Conservation (phyloP, 2,113 vertebrate genomes). For the Lepisosteus oculatus region DNA sequence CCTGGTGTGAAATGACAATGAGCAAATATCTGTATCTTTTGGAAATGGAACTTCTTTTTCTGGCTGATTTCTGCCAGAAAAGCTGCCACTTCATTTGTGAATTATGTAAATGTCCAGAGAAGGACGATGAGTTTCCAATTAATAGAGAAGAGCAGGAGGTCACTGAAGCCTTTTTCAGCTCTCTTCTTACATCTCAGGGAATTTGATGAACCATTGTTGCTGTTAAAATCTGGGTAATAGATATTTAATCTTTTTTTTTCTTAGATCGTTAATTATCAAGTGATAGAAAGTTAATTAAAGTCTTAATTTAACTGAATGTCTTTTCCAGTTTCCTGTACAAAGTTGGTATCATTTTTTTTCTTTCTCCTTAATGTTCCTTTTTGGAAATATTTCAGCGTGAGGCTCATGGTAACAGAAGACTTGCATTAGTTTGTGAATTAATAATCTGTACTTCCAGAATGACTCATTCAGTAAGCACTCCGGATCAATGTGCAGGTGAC, state of each 20-base stretch:
- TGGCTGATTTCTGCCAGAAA: no score
- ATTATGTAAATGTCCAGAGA: no score
- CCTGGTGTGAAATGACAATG: no score
- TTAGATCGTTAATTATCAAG: conserved; percentile 15
- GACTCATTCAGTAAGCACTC: not conserved
- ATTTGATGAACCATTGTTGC: not conserved
- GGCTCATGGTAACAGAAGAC: not conserved
- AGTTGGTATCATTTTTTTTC: not conserved
- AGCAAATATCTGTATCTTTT: no score
- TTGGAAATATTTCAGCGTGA: not conserved
- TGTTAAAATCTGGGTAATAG: conserved; percentile 15
- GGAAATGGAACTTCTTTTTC: no score
- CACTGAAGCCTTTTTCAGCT: no score
- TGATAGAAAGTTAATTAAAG: conserved; percentile 21
- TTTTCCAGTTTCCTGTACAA: conserved; percentile 8
- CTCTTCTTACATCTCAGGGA: conserved; percentile 2
- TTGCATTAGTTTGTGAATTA: not conserved
- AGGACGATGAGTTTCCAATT: no score
- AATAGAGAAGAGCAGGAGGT: no score
- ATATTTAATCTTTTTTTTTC: conserved; percentile 19
- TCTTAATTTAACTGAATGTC: conserved; percentile 14
- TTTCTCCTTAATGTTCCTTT: not conserved
- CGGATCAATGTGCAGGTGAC: not conserved
- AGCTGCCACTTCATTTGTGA: no score
- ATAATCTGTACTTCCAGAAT: not conserved